phyloP scores from a whole-genome alignment of 2,113 vertebrate species.

The Hyperopisus bebe region DNA sequence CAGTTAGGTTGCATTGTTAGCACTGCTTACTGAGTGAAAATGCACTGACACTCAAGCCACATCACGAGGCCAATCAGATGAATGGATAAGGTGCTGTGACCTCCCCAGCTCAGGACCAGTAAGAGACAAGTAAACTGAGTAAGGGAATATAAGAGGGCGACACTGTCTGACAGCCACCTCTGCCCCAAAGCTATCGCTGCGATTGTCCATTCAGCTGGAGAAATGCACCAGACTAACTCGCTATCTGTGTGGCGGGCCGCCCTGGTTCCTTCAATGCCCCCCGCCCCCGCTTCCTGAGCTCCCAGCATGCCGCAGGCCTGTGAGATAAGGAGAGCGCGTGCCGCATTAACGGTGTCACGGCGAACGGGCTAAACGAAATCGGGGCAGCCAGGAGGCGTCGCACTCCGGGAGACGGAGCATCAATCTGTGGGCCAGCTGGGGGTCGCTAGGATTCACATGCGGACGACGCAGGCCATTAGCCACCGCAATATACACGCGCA shows the following conservation, averaged over 20 bases:
- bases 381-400: neutral
- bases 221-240: constrained; percentile 39
- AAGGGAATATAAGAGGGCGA: neutral
- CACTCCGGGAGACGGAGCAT: constrained; percentile 37
- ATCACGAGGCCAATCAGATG: neutral
- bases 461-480: constrained; percentile 51
- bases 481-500: constrained; percentile 43
- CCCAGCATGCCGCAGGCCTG: neutral
- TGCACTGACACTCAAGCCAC: neutral
- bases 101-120: neutral
- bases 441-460: constrained; percentile 46
- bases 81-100: neutral
- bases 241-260: neutral
- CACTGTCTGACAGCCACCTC: neutral
- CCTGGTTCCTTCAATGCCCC: neutral
- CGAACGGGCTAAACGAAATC: constrained; percentile 25
- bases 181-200: constrained; percentile 21
- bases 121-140: neutral
- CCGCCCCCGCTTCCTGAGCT: neutral
- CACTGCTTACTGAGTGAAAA: neutral
- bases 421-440: constrained; percentile 29
- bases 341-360: constrained; percentile 36
- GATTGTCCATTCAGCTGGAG: constrained; percentile 39
- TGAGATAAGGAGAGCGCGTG: neutral
- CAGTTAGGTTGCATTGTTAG: neutral